Conservation (phyloP, 2,113 vertebrate genomes). For the Telmatochromis brachygnathus region DNA sequence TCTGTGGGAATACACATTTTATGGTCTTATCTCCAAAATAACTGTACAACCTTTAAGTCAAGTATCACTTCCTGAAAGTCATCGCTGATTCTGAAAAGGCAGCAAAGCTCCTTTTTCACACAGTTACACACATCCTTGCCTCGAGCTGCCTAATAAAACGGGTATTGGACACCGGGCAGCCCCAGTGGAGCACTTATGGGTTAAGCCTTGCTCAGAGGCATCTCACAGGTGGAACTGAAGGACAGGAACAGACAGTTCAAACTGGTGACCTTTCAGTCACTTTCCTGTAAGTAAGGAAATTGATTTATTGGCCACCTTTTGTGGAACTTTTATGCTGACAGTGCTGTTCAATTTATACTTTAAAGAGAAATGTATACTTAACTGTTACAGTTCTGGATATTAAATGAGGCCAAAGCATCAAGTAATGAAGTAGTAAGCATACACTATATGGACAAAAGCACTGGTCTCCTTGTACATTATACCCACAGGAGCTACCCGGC, state of each 20-base stretch:
- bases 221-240: background rate
- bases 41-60: background rate
- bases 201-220: background rate
- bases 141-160: background rate
- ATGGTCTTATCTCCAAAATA: background rate
- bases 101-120: background rate
- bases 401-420: background rate
- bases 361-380: background rate
- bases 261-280: background rate
- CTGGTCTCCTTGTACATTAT: background rate
- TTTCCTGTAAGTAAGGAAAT: background rate
- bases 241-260: background rate
- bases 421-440: background rate
- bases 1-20: background rate
- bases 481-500: background rate
- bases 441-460: background rate
- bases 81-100: background rate
- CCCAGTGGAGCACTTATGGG: background rate
- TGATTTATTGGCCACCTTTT: background rate
- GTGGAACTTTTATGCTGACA: background rate
- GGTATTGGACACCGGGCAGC: background rate
- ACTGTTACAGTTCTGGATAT: background rate
- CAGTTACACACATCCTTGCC: background rate
- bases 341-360: background rate
- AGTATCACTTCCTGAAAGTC: background rate